Base-by-base conservation (phyloP, 1,140 invertebrate genomes). In the Panagrolaimus sp. region DNA sequence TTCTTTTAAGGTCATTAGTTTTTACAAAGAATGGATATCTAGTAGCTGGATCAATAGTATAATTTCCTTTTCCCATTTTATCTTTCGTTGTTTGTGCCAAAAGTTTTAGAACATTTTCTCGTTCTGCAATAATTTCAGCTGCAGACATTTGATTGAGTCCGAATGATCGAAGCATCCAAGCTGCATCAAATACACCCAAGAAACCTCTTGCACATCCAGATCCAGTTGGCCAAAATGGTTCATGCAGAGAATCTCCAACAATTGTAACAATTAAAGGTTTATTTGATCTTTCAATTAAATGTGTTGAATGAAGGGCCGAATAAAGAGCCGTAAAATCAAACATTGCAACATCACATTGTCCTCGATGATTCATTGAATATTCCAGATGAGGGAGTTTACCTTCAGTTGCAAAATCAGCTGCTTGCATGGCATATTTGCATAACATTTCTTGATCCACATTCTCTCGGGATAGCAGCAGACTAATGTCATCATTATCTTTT, bases 261-360 rank as follows among this genome's bases (percentile, higher is more conserved):
- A 98, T 87, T 67, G 89, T 90, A 85, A 91, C 90, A 0, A 98
- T 84, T 3, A 98, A 84, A 61, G 88, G 88, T 72, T 91, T 89
- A 0, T 90, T 90, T 70, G 89, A 85, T 64, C 89, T 86, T 82
- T 94, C 89, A 0, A 92, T 77, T 14, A 93, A 88, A 66, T 91
- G 86, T 74, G 89, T 91, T 25, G 93, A 91, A 86, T 96, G 95
- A 84, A 96, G 92, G 0, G 96, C 92, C 5, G 92, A 91, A 85
- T 93, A 98, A 91, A 98, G 94, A 0, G 93, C 95, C 0, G 96
- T 98, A 83, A 99, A 98, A 84, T 99, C 96, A 85, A 99, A 99
- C 89, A 98, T 93, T n/a, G 94, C 93, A 0, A 98, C 92, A 85
- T 98, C 96, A 1, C 93, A 91, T 83, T 96, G 91, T 1, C 93